A percentile compares a stretch with the other conserved stretches of the same genome.
phyloP scores from a whole-genome alignment of 2,888 invertebrate genomes.

The Andrena chrysosceles region DNA sequence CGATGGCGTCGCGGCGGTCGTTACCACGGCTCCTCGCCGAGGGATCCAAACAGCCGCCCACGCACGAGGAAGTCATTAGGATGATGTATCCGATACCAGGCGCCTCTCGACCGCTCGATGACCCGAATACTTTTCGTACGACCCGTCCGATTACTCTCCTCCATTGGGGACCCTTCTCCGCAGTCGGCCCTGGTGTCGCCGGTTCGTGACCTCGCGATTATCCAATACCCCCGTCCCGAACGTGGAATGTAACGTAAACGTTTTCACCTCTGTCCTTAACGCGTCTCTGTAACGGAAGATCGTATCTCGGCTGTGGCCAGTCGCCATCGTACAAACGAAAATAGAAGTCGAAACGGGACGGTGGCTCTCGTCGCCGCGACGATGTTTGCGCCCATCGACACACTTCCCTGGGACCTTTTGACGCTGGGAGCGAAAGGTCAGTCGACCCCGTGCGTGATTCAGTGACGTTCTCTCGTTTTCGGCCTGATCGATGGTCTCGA shows the following conservation, averaged over 20 bases:
- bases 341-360: slow-evolving; percentile 33
- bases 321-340: slow-evolving; percentile 32
- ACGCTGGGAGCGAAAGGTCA: slow-evolving; percentile 38
- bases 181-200: not conserved
- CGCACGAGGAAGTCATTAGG: slow-evolving; percentile 73
- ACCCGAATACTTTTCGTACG: slow-evolving; percentile 64
- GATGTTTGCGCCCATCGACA: slow-evolving; percentile 41
- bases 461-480: slow-evolving; percentile 50
- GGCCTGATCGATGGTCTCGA: slow-evolving; percentile 45
- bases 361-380: slow-evolving; percentile 33
- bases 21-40: slow-evolving; percentile 17
- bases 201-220: slow-evolving; percentile 65
- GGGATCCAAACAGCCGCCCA: slow-evolving; percentile 64
- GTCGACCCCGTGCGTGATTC: slow-evolving; percentile 53
- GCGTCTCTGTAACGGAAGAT: slow-evolving; percentile 39
- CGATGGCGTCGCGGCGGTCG: slow-evolving; percentile 24
- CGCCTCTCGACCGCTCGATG: slow-evolving; percentile 53
- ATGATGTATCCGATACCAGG: slow-evolving; percentile 70
- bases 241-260: slow-evolving; percentile 58
- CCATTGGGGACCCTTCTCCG: not conserved
- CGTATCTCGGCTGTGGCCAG: slow-evolving; percentile 36
- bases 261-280: slow-evolving; percentile 62
- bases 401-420: slow-evolving; percentile 50
- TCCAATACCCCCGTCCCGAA: slow-evolving; percentile 54
- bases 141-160: slow-evolving; percentile 53